phyloP scores from a whole-genome alignment of 1,140 invertebrate species.

The Acromyrmex heyeri region DNA sequence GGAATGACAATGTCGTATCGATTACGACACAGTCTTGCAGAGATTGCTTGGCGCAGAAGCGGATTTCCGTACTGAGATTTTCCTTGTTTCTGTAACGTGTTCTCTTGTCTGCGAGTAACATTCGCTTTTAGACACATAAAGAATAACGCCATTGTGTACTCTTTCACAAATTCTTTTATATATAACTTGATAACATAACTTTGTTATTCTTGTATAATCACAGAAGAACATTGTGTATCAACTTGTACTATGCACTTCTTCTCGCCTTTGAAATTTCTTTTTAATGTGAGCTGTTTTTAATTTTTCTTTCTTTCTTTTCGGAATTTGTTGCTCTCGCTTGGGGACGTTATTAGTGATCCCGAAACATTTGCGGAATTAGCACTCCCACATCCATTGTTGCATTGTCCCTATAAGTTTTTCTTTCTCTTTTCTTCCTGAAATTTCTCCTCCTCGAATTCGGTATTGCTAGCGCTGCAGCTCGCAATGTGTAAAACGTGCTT shows the following conservation, averaged over 20 bases:
- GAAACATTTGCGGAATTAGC: slow-evolving; percentile 17
- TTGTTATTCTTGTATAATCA: background rate
- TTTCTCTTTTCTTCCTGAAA: slow-evolving; percentile 17
- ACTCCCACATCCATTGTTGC: slow-evolving; percentile 7
- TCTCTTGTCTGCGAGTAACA: background rate
- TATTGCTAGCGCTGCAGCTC: slow-evolving; percentile 29
- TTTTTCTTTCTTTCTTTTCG: background rate
- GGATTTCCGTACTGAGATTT: background rate
- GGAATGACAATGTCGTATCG: slow-evolving; percentile 22
- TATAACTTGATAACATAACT: background rate
- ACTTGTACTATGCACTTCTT: background rate
- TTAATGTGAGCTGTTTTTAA: background rate
- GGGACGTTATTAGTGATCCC: slow-evolving; percentile 21
- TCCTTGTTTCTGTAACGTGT: background rate
- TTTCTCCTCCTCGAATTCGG: slow-evolving; percentile 12
- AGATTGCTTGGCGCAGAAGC: slow-evolving; percentile 19
- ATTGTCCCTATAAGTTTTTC: background rate
- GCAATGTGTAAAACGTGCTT: slow-evolving; percentile 1
- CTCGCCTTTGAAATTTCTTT: background rate
- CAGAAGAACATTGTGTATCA: background rate
- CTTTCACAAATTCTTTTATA: background rate
- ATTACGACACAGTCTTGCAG: background rate
- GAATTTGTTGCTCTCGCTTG: background rate
- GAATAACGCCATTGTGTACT: background rate
- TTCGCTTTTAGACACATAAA: background rate